Evolutionary conservation across 2,888 invertebrate species (phyloP), one percentile per base, ranked within the genome.

Genomic region (Ophion ellenae): DNA sequence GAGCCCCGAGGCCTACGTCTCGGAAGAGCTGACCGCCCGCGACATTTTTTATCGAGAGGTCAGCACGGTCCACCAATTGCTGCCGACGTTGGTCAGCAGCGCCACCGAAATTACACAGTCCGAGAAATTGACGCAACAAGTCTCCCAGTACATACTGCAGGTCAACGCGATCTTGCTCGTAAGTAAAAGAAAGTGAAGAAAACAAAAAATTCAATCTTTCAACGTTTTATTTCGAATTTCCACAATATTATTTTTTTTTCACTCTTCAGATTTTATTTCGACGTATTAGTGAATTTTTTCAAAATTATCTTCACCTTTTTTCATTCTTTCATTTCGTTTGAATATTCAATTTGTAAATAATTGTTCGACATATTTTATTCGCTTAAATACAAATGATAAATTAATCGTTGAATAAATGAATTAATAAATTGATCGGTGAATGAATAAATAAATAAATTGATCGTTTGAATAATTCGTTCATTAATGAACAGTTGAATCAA

Each of bases 31-130:
- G n/a, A 96, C 96, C 0, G 94, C 95, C 3, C 96, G 97, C 88
- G 97, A 97, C 93, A 92, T 97, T 64, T 97, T 97, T 93, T 97
- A 96, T 92, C 96, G 97, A 66, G 96, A 96, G 94, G 95, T 97
- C 6, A 96, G 96, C 63, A 95, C 95, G 80, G 95, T 97, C 71
- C 95, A 97, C 89, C 95, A 96, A 70, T 95, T 97, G n/a, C 94
- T 97, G 57, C 95, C 95, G 59, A 95, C 96, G 3, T 91, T 97
- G 69, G 95, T 96, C 0, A 95, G 96, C 85, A 95, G 95, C 87
- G 96, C 96, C 73, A 95, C 95, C 53, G 95, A 96, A 84, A 94
- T 95, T 3, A 94, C 96, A 24, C 95, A 96, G 88, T 95, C 95
- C 0, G 96, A 96, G 91, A 94, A 95, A 86, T 95, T 95, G 75